These are phyloP conservation scores for Dicranocentrus wangi DNA, from an alignment of 2,888 invertebrate genomes.

Conservation along the genomic window DNA sequence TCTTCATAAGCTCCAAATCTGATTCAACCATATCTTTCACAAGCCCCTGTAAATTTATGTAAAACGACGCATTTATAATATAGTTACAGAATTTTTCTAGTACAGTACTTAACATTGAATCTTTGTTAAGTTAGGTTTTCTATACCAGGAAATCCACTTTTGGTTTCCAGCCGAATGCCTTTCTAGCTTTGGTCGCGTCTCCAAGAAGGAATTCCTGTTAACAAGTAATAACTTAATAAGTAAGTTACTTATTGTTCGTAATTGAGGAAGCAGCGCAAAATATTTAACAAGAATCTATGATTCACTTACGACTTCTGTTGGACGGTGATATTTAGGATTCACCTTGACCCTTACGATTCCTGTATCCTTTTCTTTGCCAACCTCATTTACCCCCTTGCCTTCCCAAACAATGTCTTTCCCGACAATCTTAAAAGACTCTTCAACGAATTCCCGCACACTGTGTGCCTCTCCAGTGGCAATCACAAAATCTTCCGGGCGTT, in stretches of 20 bases:
- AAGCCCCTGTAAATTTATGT: constrained; percentile 78
- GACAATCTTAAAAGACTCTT: constrained; percentile 89
- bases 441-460: constrained; percentile 97
- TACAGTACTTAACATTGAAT: constrained; percentile 28
- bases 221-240: no score
- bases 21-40: constrained; percentile 96
- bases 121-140: constrained; percentile 26
- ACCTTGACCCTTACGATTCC: constrained; percentile 87
- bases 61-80: background rate
- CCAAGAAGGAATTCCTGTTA: constrained; percentile 88
- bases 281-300: background rate
- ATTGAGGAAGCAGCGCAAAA: background rate
- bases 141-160: constrained; percentile 83
- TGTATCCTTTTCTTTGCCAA: constrained; percentile 83
- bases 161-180: constrained; percentile 90
- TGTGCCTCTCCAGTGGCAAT: constrained; percentile 96
- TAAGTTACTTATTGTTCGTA: constrained; percentile 30
- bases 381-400: constrained; percentile 88
- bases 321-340: constrained; percentile 95
- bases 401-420: constrained; percentile 89
- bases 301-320: constrained; percentile 93
- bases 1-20: constrained; percentile 92
- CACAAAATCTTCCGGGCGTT: constrained; percentile 94
- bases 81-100: constrained; percentile 15
- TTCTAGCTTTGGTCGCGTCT: constrained; percentile 93